Percentiles rank a stretch among this genome's conserved stretches.
These are phyloP conservation scores for Nixonia krombeini DNA, from an alignment of 1,140 invertebrate genomes.

Conservation along the genomic window DNA sequence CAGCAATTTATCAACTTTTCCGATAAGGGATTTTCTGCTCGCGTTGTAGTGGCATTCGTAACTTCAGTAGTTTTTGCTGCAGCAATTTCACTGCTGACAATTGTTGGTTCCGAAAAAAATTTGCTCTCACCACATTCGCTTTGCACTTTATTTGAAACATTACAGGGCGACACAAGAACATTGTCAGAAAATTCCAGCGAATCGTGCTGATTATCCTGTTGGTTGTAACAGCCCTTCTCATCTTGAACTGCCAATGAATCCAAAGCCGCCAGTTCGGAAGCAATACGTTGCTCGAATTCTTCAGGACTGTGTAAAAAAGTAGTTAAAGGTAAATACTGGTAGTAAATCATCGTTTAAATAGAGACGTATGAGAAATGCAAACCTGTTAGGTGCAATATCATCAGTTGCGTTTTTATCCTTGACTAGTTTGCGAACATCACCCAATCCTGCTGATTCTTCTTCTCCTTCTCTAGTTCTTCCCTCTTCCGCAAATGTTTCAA, in stretches of 20 bases:
- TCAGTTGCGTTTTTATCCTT: constrained; percentile 29
- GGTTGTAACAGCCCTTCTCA: constrained; percentile 49
- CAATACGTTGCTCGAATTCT: constrained; percentile 75
- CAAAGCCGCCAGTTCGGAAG: constrained; percentile 76
- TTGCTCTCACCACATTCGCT: not conserved
- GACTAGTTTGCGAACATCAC: not conserved
- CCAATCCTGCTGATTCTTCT: not conserved
- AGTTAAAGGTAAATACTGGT: not conserved
- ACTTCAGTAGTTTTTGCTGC: constrained; percentile 28
- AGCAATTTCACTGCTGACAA: constrained; percentile 17
- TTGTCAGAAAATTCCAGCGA: constrained; percentile 64
- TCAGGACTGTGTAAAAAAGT: constrained; percentile 71
- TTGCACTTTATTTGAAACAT: not conserved
- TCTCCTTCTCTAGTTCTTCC: not conserved
- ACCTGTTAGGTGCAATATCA: constrained; percentile 56
- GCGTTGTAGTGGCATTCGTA: not conserved
- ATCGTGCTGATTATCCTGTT: constrained; percentile 51
- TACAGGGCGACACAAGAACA: constrained; percentile 46
- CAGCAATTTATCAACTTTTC: no score
- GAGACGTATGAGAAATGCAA: constrained; percentile 3
- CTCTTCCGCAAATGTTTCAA: constrained; percentile 7
- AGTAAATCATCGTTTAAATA: constrained; percentile 2
- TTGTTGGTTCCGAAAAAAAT: constrained; percentile 6
- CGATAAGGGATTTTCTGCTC: not conserved
- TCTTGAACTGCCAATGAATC: constrained; percentile 72